A percentile compares a stretch with the other conserved stretches of the same genome.
Evolutionary conservation across 2,888 invertebrate species (phyloP).

Genomic region (Brassicogethes aeneus): DNA sequence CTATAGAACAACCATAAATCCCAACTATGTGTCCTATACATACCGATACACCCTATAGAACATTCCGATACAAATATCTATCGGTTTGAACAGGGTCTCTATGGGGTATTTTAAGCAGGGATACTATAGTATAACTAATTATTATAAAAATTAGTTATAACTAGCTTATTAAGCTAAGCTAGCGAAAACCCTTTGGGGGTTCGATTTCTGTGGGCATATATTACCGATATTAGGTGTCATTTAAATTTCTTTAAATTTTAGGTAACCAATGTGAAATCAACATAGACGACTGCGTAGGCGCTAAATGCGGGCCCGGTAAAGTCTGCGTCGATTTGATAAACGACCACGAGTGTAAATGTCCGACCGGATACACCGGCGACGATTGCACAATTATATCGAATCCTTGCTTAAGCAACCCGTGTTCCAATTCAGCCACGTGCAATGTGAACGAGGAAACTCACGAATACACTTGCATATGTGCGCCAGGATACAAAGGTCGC

Average conservation of each 20-base stretch:
- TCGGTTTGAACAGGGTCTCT: no score
- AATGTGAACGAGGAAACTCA: constrained; percentile 40
- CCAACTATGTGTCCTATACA: no score
- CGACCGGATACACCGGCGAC: constrained; percentile 50
- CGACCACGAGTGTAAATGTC: constrained; percentile 53
- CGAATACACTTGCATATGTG: constrained; percentile 65
- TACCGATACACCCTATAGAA: no score
- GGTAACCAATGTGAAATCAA: constrained; percentile 55
- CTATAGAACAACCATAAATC: no score
- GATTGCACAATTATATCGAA: constrained; percentile 49
- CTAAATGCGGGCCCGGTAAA: constrained; percentile 40
- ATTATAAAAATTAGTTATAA: no score
- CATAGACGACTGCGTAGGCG: constrained; percentile 56
- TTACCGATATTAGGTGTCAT: no score
- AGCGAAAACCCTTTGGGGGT: no score
- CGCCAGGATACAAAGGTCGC: constrained; percentile 55
- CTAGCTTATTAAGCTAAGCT: no score
- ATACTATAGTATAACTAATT: no score
- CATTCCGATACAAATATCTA: no score
- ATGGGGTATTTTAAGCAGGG: no score
- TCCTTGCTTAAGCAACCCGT: constrained; percentile 57
- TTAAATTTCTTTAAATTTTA: constrained; percentile 36
- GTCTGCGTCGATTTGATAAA: constrained; percentile 49
- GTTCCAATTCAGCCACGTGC: constrained; percentile 61
- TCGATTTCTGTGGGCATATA: no score